These are phyloP conservation scores for Cottus gobio DNA, from an alignment of 2,113 vertebrate species.

Conservation along the genomic window DNA sequence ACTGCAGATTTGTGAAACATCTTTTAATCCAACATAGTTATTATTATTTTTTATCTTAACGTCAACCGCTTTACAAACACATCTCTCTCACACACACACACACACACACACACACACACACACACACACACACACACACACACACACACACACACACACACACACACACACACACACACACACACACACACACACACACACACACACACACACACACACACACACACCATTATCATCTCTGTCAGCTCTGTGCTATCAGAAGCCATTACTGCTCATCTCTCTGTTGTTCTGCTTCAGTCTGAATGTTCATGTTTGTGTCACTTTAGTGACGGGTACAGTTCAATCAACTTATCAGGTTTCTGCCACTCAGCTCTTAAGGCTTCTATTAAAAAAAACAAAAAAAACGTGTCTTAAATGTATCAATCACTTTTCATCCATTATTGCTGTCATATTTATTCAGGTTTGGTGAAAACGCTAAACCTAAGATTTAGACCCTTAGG, in stretches of 20 bases:
- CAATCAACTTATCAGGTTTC: not conserved
- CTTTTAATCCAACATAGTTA: not conserved
- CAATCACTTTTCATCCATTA: not conserved
- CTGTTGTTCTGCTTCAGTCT: slow-evolving; percentile 1
- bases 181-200: slow-evolving; percentile 16
- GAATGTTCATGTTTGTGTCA: not conserved
- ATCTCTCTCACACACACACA: too few relatives aligned
- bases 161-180: slow-evolving; percentile 10
- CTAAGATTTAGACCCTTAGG: not conserved
- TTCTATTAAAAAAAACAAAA: not conserved
- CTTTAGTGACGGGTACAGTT: not conserved
- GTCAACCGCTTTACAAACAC: slow-evolving; percentile 11
- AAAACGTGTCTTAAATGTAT: not conserved
- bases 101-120: too few relatives aligned
- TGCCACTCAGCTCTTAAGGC: not conserved
- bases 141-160: too few relatives aligned
- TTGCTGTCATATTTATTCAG: not conserved
- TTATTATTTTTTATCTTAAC: not conserved
- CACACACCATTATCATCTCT: slow-evolving; percentile 16
- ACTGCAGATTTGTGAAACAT: slow-evolving; percentile 11
- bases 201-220: not conserved
- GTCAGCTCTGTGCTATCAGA: slow-evolving; percentile 21
- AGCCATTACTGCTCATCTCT: slow-evolving; percentile 44
- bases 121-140: too few relatives aligned
- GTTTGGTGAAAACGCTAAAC: not conserved